Percentiles rank a stretch among this genome's conserved stretches.
phyloP scores from a whole-genome alignment of 1,140 invertebrate species.

The Calliphora vicina region DNA sequence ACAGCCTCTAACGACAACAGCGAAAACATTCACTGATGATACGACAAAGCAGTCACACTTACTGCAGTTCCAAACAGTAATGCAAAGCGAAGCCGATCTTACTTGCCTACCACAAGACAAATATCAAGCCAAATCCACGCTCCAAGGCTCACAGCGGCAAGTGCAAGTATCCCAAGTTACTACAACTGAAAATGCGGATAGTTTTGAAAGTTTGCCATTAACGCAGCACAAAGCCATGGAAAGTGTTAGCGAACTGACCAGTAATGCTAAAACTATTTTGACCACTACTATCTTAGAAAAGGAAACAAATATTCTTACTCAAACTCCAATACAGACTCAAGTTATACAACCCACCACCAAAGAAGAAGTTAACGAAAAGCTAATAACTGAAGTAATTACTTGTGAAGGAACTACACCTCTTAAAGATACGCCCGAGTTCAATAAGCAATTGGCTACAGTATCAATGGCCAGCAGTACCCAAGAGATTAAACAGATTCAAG shows the following conservation, averaged over 20 bases:
- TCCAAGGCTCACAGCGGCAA: slow-evolving; percentile 19
- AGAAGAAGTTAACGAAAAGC: slow-evolving; percentile 31
- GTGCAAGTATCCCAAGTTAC: background rate
- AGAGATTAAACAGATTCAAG: slow-evolving; percentile 43
- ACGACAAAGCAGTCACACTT: slow-evolving; percentile 19
- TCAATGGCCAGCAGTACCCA: slow-evolving; percentile 31
- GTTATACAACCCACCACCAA: background rate
- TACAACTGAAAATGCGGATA: background rate
- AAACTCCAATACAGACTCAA: background rate
- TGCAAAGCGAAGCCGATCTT: slow-evolving; percentile 40
- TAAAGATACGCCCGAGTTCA: slow-evolving; percentile 27
- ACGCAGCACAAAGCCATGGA: background rate
- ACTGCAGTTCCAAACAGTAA: slow-evolving; percentile 32
- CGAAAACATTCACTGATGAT: slow-evolving; percentile 37
- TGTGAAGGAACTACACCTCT: slow-evolving; percentile 42
- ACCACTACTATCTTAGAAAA: slow-evolving; percentile 12
- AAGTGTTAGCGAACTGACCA: background rate
- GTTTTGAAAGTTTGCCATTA: background rate
- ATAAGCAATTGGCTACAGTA: slow-evolving; percentile 24
- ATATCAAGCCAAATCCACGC: background rate
- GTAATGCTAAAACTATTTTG: slow-evolving; percentile 6
- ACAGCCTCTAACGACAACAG: background rate
- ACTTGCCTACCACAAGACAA: background rate
- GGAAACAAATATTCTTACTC: background rate
- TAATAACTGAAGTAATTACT: slow-evolving; percentile 31